phyloP scores from a whole-genome alignment of 30 jellyfish, hydroid and myxozoan genomes.

The Aurelia coerulea region DNA sequence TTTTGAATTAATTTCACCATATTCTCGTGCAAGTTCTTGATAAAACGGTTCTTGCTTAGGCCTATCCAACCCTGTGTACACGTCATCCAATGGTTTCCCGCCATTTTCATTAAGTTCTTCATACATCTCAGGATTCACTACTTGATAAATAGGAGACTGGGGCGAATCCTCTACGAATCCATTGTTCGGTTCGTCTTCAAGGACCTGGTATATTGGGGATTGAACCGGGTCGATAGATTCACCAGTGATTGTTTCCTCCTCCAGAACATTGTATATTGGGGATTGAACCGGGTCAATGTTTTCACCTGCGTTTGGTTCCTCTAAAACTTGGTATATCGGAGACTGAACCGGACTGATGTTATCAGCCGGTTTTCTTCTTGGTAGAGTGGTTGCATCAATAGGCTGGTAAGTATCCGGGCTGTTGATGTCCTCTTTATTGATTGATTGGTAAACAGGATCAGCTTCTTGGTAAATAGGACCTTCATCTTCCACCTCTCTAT shows the following conservation, averaged over 20 bases:
- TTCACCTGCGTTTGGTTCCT: neutral
- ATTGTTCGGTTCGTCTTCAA: neutral
- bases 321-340: neutral
- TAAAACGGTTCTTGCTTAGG: too few species aligned
- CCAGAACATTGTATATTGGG: conserved; percentile 20
- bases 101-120: too few species aligned
- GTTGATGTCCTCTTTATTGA: neutral
- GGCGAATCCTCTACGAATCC: neutral
- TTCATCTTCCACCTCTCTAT: conserved; percentile 28
- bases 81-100: too few species aligned
- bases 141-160: conserved; percentile 42
- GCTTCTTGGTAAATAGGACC: conserved; percentile 36
- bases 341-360: neutral
- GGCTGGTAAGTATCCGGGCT: conserved; percentile 25
- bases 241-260: neutral
- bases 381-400: neutral
- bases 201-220: neutral
- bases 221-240: neutral
- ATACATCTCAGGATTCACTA: too few species aligned
- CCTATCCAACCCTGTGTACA: too few species aligned
- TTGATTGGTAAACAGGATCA: conserved; percentile 2
- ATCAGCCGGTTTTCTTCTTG: neutral
- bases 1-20: too few species aligned
- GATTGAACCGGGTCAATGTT: conserved; percentile 2
- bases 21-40: too few species aligned